phyloP scores from a whole-genome alignment of 2,797 vertebrate species.

The Apogon hyalosoma region DNA sequence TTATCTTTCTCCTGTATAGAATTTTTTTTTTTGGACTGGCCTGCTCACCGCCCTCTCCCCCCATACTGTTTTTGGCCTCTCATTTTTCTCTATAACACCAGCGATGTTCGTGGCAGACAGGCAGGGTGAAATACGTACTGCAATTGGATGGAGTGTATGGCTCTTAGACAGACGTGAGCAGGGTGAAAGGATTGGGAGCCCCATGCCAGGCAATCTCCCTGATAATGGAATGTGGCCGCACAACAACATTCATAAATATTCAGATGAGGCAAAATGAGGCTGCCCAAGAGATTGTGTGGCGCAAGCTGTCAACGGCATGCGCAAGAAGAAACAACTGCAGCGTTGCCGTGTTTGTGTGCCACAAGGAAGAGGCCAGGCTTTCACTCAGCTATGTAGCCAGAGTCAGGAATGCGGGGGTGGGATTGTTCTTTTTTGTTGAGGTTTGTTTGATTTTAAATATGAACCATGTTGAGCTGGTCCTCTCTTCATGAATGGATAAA shows the following conservation, averaged over 20 bases:
- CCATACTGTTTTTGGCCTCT: conserved; percentile 30
- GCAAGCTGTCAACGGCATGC: conserved; percentile 50
- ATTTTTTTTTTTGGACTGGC: conserved; percentile 48
- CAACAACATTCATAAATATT: conserved; percentile 82
- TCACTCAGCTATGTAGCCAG: conserved; percentile 19
- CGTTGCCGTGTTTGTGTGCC: conserved; percentile 19
- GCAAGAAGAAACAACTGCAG: conserved; percentile 29
- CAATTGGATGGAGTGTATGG: conserved; percentile 60
- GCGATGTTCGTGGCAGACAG: conserved; percentile 37
- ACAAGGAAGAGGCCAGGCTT: conserved; percentile 33
- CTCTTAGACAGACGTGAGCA: conserved; percentile 54
- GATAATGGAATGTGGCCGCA: conserved; percentile 77
- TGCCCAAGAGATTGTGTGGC: conserved; percentile 54
- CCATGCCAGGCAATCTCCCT: conserved; percentile 65
- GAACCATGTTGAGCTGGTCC: conserved; percentile 49
- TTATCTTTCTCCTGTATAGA: conserved; percentile 56
- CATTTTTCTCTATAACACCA: conserved; percentile 66
- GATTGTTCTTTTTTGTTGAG: conserved; percentile 44
- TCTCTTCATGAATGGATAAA: conserved; percentile 45
- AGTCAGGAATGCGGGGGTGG: conserved; percentile 33
- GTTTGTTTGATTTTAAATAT: conserved; percentile 65
- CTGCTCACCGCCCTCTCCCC: conserved; percentile 22
- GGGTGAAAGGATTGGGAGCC: conserved; percentile 65
- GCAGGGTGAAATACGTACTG: conserved; percentile 49
- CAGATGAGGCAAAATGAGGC: conserved; percentile 65